Conservation (phyloP, 2,888 invertebrate species). For the Eulithis prunata region DNA sequence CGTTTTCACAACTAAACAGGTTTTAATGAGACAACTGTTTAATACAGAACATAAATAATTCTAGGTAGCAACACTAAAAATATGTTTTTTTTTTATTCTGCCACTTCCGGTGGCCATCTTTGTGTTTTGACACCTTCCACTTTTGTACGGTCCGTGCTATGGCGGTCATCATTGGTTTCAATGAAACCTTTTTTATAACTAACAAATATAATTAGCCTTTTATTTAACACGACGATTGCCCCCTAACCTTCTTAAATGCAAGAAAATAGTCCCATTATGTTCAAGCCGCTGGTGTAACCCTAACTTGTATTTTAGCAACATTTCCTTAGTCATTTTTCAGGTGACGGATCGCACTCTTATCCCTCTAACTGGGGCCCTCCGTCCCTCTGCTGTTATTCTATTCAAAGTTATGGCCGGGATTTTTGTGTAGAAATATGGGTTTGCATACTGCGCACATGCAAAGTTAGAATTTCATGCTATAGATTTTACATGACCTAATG, state of each 20-base stretch:
- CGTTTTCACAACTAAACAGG: too few species aligned
- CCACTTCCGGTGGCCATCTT: too few species aligned
- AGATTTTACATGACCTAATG: not conserved
- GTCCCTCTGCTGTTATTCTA: constrained; percentile 36
- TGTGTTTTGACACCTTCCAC: too few species aligned
- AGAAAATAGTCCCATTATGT: not conserved
- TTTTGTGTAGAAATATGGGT: constrained; percentile 31
- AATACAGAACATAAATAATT: too few species aligned
- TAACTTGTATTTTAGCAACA: constrained; percentile 50
- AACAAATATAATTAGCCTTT: too few species aligned
- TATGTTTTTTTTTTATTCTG: too few species aligned
- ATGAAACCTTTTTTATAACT: too few species aligned
- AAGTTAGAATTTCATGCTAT: not conserved
- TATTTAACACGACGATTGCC: too few species aligned
- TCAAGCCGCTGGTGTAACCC: constrained; percentile 10
- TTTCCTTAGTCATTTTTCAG: constrained; percentile 52
- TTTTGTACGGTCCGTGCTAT: too few species aligned
- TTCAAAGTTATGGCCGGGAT: constrained; percentile 38
- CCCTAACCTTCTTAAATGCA: not conserved
- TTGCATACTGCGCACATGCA: not conserved
- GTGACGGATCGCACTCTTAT: constrained; percentile 47
- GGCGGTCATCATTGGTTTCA: too few species aligned
- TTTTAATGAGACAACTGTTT: too few species aligned
- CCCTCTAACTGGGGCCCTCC: constrained; percentile 22
- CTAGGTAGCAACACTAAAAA: too few species aligned